Conservation (phyloP, 2,797 vertebrate genomes). For the Clarias fuscus region DNA sequence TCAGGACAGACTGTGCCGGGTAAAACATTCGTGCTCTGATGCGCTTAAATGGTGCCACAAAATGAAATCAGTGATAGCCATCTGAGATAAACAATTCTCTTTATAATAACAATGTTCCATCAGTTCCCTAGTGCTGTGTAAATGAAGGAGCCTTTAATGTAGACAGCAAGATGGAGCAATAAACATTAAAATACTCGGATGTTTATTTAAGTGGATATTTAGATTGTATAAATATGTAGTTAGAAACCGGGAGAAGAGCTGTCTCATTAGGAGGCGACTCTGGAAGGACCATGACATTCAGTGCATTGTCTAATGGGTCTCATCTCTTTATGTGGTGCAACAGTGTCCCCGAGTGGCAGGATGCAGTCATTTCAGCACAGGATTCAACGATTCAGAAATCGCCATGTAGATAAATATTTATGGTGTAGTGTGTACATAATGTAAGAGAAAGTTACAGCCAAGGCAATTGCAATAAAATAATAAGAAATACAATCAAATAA, state of each 20-base stretch:
- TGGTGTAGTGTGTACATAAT: not conserved
- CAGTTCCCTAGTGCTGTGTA: slow-evolving; percentile 14
- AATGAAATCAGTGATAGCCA: slow-evolving; percentile 5
- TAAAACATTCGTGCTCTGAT: slow-evolving; percentile 25
- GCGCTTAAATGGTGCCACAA: slow-evolving; percentile 30
- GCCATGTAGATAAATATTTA: not conserved
- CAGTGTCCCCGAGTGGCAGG: slow-evolving; percentile 64
- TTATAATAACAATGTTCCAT: slow-evolving; percentile 24
- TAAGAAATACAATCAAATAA: not conserved
- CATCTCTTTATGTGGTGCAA: slow-evolving; percentile 17
- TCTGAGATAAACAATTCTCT: slow-evolving; percentile 10
- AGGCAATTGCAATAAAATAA: not conserved
- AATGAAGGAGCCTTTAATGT: slow-evolving; percentile 25
- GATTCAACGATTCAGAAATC: not conserved
- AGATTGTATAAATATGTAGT: slow-evolving; percentile 12
- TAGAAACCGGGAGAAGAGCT: not conserved
- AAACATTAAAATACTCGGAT: slow-evolving; percentile 2
- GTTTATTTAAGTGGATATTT: slow-evolving; percentile 20
- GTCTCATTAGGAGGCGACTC: not conserved
- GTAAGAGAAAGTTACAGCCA: no score
- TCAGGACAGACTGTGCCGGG: slow-evolving; percentile 25
- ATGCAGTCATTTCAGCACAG: not conserved
- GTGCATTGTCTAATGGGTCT: not conserved
- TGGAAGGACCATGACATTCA: not conserved
- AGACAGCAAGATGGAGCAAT: slow-evolving; percentile 4